Base-by-base conservation (phyloP, 1,140 invertebrate genomes). In the Sycophaga agraensis region DNA sequence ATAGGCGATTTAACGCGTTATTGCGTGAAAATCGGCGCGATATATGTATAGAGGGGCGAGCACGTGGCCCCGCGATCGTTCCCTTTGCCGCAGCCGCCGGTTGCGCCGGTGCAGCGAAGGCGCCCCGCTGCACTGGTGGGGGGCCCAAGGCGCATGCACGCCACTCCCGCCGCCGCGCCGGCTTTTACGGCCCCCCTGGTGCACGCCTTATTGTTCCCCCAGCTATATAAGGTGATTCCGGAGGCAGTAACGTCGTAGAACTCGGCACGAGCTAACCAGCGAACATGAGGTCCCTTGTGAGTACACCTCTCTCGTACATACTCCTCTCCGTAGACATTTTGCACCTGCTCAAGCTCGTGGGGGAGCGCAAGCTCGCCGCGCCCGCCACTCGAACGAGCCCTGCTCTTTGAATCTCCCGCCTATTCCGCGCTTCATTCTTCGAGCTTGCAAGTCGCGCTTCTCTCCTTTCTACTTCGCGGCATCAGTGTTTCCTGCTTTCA, bases 261-360 rank as follows among this genome's bases (percentile, higher is more conserved):
- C 69, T 67, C 70, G 49, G 22, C 68, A 49, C 43, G 48, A 61
- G 67, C 67, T 62, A 69, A 64, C 43, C 69, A 59, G 63, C 68
- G 64, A 75, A 70, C 72, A 77, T 74, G 75, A 74, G 68, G 65
- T 68, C 71, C 68, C 66, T 77, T 31, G 75, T 77, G 71, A 77
- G 75, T 77, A 73, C 17, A 54, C 34, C 49, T 50, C 48, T n/a
- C n/a, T n/a, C n/a, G n/a, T n/a, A n/a, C n/a, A n/a, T n/a, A n/a
- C n/a, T n/a, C n/a, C n/a, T n/a, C n/a, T n/a, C n/a, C n/a, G n/a
- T n/a, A n/a, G n/a, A n/a, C n/a, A n/a, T n/a, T n/a, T n/a, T n/a
- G n/a, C n/a, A n/a, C n/a, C n/a, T n/a, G n/a, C n/a, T n/a, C n/a
- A n/a, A n/a, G n/a, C n/a, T n/a, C n/a, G n/a, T n/a, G n/a, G n/a